These are phyloP conservation scores for Xestia sexstrigata DNA, from an alignment of 2,888 invertebrate species.

Conservation along the genomic window DNA sequence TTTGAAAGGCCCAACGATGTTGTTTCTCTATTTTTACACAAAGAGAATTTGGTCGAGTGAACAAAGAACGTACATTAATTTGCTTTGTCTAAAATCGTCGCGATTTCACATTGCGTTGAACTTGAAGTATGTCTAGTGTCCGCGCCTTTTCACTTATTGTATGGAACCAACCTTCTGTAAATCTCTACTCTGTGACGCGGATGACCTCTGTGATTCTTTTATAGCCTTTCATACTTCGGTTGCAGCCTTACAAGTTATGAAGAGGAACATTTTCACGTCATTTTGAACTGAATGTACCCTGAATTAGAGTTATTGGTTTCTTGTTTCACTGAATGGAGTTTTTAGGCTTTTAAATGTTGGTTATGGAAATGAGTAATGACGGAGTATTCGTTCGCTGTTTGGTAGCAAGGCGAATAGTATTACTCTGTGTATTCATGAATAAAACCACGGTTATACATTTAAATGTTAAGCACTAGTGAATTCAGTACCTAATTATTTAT, in stretches of 20 bases:
- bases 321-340: constrained; percentile 34
- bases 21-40: background rate
- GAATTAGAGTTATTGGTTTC: constrained; percentile 33
- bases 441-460: background rate
- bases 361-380: constrained; percentile 15
- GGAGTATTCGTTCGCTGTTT: background rate
- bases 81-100: background rate
- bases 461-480: background rate
- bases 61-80: background rate
- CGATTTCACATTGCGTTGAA: background rate
- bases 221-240: constrained; percentile 48
- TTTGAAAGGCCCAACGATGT: background rate
- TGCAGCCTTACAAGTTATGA: constrained; percentile 51
- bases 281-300: constrained; percentile 43
- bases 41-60: background rate
- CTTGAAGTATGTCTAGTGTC: background rate
- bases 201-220: constrained; percentile 51
- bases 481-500: background rate
- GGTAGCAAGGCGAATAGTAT: background rate
- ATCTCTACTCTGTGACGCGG: background rate
- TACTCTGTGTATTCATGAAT: background rate
- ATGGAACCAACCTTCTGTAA: background rate
- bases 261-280: constrained; percentile 25
- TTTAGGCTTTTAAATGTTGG: constrained; percentile 16
- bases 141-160: background rate